These are phyloP conservation scores for Cantharis flavilabris DNA, from an alignment of 2,888 invertebrate species.

Conservation along the genomic window DNA sequence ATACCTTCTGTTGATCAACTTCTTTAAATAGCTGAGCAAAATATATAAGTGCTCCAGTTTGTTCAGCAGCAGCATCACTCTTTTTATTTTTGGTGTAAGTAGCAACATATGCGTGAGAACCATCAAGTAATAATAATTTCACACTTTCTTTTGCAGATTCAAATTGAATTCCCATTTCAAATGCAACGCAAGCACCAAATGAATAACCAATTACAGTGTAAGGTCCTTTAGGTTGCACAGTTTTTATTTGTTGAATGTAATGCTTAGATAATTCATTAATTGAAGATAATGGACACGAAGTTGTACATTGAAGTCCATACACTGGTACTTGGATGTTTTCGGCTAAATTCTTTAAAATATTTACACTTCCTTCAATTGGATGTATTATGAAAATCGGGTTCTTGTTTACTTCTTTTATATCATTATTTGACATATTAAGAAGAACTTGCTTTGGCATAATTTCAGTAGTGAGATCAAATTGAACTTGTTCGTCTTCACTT, in stretches of 20 bases:
- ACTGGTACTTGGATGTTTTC: slow-evolving; percentile 74
- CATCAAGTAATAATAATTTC: slow-evolving; percentile 83
- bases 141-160: slow-evolving; percentile 65
- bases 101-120: slow-evolving; percentile 82
- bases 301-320: slow-evolving; percentile 89
- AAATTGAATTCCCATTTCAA: slow-evolving; percentile 90
- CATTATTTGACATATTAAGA: slow-evolving; percentile 68
- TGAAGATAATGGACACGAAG: slow-evolving; percentile 72
- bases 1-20: slow-evolving; percentile 73
- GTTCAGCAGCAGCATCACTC: slow-evolving; percentile 63
- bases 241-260: slow-evolving; percentile 75
- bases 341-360: slow-evolving; percentile 73
- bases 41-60: slow-evolving; percentile 78
- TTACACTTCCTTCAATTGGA: slow-evolving; percentile 87
- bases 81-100: slow-evolving; percentile 68
- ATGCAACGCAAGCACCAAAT: slow-evolving; percentile 92
- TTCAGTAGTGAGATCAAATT: slow-evolving; percentile 60
- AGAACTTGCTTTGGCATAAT: slow-evolving; percentile 77
- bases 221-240: slow-evolving; percentile 79
- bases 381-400: slow-evolving; percentile 74
- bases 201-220: slow-evolving; percentile 94
- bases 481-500: slow-evolving; percentile 60
- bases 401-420: slow-evolving; percentile 46
- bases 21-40: slow-evolving; percentile 81
- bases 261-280: slow-evolving; percentile 73